Conservation (phyloP, 2,888 invertebrate species). For the Aleiodes leptofemur region DNA sequence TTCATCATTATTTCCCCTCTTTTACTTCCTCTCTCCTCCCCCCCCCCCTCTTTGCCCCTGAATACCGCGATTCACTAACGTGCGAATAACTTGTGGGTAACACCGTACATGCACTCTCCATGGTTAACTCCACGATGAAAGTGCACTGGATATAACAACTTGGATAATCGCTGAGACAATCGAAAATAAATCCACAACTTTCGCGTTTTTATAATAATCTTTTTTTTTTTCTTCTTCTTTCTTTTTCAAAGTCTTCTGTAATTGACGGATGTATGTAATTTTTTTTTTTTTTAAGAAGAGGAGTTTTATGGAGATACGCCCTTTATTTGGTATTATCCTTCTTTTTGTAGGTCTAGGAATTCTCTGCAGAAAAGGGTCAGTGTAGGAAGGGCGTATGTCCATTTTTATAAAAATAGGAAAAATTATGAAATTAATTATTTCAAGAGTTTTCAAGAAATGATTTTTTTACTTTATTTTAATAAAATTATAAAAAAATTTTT, state of each 20-base stretch:
- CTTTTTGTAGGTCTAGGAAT: too few species aligned
- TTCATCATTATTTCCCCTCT: not conserved
- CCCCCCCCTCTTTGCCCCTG: constrained; percentile 10
- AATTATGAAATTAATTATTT: too few species aligned
- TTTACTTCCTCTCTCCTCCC: not conserved
- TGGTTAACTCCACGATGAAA: constrained; percentile 35
- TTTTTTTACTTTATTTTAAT: too few species aligned
- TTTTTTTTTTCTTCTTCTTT: too few species aligned
- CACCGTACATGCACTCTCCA: constrained; percentile 18
- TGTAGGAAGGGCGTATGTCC: too few species aligned
- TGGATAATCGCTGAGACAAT: constrained; percentile 42
- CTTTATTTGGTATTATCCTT: too few species aligned
- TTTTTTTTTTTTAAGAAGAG: too few species aligned
- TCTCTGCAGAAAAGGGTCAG: too few species aligned
- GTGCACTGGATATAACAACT: constrained; percentile 42
- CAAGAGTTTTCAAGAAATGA: too few species aligned
- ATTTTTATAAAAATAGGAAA: too few species aligned
- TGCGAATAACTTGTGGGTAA: constrained; percentile 22
- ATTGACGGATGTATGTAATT: not conserved
- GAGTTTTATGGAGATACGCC: too few species aligned
- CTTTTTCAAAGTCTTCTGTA: not conserved
- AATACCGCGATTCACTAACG: not conserved
- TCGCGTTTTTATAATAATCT: not conserved
- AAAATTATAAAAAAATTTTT: too few species aligned
- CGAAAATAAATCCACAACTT: constrained; percentile 39